Evolutionary conservation across 2,113 vertebrate species (phyloP), one percentile per base, ranked within the genome.

Genomic region (Mus spicilegus): DNA sequence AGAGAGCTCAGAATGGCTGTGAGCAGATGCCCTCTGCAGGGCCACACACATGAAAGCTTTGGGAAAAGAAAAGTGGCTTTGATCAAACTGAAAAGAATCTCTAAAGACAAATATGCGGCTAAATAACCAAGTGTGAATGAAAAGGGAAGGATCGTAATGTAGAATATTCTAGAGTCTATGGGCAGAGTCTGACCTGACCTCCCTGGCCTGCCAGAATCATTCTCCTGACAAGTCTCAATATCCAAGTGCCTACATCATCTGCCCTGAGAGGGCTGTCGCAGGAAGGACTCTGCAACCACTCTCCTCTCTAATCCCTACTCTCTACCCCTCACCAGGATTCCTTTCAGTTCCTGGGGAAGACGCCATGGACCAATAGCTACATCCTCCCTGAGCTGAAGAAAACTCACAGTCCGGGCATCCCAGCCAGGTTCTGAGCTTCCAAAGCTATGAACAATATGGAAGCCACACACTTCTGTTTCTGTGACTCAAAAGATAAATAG

Each of bases 11-110:
- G 87, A 70, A 70, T 0, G 0, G n/a, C 95, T n/a, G 3, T 5
- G 82, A 94, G 94, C 93, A 91, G 93, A 75, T 58, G 70, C 54
- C 75, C 42, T 3, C 1, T 19, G 16, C 39, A n/a, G 81, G 96
- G 87, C 91, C 91, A 95, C 94, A 85, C 93, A 90, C 69, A 89
- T 1, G 36, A 97, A 72, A 72, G 67, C 49, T 90, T 30, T 20
- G 20, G 61, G 42, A 0, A 54, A 95, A 95, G 72, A 96, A 89
- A 94, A 85, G 46, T 58, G 61, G 86, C 87, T 94, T 87, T 91
- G 96, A 95, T 91, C 49, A 7, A 91, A 86, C 36, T 63, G 93
- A 11, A 46, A 51, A 73, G 4, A 54, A 30, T 26, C 39, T 54
- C 54, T 36, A 39, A 58, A 61, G 70, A 90, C 76, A 92, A 92